Base-by-base conservation (phyloP, 2,113 vertebrate species). In the Saguinus imperator region DNA sequence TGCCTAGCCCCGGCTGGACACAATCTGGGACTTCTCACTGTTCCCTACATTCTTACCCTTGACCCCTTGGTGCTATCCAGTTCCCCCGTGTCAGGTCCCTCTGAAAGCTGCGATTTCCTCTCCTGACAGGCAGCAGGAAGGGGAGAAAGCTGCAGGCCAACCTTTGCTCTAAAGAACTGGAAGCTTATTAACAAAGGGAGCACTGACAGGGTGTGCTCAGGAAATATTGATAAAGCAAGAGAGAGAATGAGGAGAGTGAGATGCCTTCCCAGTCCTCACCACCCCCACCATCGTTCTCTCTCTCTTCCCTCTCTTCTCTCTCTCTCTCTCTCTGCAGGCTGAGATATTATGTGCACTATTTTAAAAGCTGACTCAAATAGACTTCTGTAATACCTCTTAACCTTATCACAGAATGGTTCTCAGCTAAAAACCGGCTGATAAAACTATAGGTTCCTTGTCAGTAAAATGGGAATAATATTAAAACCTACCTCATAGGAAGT, bases 101-200 rank as follows among this genome's bases (percentile, higher is more conserved):
- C 97, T 96, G 97, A 98, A 98, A 98, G 97, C 94, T 98, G 98
- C 85, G 97, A 98, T 98, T 99, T 99, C 98, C 98, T 98, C 95
- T 98, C 97, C 96, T 98, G 98, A 98, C 98, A 98, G 97, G 97
- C 96, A 77, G 97, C 99, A 99, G 98, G 99, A 99, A 98, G 97
- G 98, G 96, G 98, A 98, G 98, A 99, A 99, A 98, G 98, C 99
- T 99, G 99, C 97, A 97, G 92, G 97, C 96, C 98, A 98, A 99
- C 99, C 98, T 99, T 99, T 99, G 98, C 98, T 98, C 98, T 92
- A 93, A 95, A 98, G 97, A 96, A 93, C 96, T 91, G 87, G 79
- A 97, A 94, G 97, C 94, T 97, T 98, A 98, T 98, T 98, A 98
- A 97, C 98, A 98, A 98, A 96, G 97, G 86, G 96, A 97, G 89